Evolutionary conservation across 1,140 invertebrate genomes (phyloP), one percentile per base, ranked within the genome.

Genomic region (Halyomorpha halys): DNA sequence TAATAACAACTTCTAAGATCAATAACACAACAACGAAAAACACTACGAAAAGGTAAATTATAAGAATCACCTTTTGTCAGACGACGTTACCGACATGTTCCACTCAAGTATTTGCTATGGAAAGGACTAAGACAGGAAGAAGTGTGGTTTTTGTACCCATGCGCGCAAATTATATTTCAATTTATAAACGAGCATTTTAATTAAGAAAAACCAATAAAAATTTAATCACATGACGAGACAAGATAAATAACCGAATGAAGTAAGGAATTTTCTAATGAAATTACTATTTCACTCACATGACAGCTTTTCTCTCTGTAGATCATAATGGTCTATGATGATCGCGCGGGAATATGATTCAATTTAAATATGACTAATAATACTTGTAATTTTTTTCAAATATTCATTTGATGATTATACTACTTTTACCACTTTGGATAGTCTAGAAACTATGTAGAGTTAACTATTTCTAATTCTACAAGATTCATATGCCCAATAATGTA

Each of bases 11-110:
- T 51, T 6, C 14, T 51, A 51, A 51, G 8, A 19, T 18, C 49
- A 51, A 51, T 13, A 39, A 39, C 34, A 39, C 34, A 39, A 39
- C 34, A 39, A 39, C 34, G 34, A 39, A 39, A 39, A 39, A 39
- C 34, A 39, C 34, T 39, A 39, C 34, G 34, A 39, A 39, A 39
- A 39, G 34, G 34, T 56, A 56, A 56, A 25, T 56, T 23, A 3
- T 23, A 72, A 70, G 76, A 81, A 81, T 84, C 83, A 86, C 85
- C 83, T 83, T 81, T 82, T 80, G 76, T 86, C 84, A 75, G 80
- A 76, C 73, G 81, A 80, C 81, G 82, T 59, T 60, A 67, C 82
- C 75, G 84, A 86, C 85, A 86, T 86, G 82, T 84, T 85, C 78
- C 77, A 81, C 80, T 83, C 77, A 79, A 80, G 77, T 79, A 81